Evolutionary conservation across 1,140 invertebrate genomes (phyloP), one percentile per base, ranked within the genome.

Genomic region (Propsilocerus akamusi): DNA sequence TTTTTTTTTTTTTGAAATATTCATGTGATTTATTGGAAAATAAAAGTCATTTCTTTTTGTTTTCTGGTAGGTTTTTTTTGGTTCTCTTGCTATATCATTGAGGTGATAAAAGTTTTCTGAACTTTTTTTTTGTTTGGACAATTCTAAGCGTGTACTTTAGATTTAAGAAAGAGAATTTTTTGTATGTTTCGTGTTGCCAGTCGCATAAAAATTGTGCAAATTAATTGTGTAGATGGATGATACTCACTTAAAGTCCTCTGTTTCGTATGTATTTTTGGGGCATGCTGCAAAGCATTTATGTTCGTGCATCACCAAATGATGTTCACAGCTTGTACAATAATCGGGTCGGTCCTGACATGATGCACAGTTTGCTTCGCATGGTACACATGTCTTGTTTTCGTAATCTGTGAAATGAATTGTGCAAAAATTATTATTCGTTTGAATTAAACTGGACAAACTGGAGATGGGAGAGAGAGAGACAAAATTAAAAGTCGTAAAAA

Each of bases 231-330:
- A 24, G 17, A 49, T 48, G 49, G 47, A 47, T 32, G 48, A 8
- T n/a, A 59, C 67, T 67, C 56, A 78, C 75, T 75, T 77, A 63
- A 86, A 83, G 59, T 87, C 83, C 55, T 86, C 81, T 1, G 83
- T 86, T 67, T 88, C 83, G 59, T 77, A 89, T 1, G 83, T 85
- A 52, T 81, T 77, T 1, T 74, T 55, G 3, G 87, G 87, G 70
- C 89, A 93, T 1, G 81, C 73, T 2, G 83, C 79, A 51, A 81
- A 73, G 65, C 88, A 92, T 56, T 79, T 79, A 55, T 81, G 81
- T 51, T 83, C 77, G 57, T 83, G 76, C 55, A 91, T 73, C 12
- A 88, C 77, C 47, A 87, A 68, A 58, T 87, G 84, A 66, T 84
- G 80, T 54, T 86, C 83, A 59, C 86, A 91, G 53, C 80, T 83